phyloP scores from a whole-genome alignment of 1,140 invertebrate species.

The Ips nitidus region DNA sequence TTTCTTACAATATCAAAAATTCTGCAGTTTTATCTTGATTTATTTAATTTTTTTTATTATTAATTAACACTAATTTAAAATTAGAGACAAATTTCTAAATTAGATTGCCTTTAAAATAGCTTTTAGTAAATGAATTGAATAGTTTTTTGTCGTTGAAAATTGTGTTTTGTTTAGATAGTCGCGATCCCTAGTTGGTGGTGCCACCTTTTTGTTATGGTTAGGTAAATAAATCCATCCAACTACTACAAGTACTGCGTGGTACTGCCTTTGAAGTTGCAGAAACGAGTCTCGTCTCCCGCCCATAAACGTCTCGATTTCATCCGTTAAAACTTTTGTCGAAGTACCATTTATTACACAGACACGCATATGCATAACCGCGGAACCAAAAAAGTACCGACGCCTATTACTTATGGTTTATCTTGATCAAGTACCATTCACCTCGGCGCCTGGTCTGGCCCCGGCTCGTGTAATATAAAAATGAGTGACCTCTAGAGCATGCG shows the following conservation, averaged over 20 bases:
- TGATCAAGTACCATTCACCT: conserved; percentile 36
- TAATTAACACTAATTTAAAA: too few relatives aligned
- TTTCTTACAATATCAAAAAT: too few relatives aligned
- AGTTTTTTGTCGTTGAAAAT: too few relatives aligned
- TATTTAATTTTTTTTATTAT: too few relatives aligned
- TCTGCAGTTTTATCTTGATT: too few relatives aligned
- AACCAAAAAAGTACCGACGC: conserved; percentile 30
- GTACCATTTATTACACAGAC: conserved; percentile 31
- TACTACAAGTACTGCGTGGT: background rate
- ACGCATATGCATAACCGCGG: conserved; percentile 32
- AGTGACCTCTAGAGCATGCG: conserved; percentile 22
- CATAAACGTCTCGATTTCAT: conserved; percentile 24
- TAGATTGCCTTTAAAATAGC: too few relatives aligned
- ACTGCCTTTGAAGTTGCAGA: background rate
- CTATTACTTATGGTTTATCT: conserved; percentile 36
- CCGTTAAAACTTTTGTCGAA: conserved; percentile 20
- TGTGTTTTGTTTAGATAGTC: too few relatives aligned
- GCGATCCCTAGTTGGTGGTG: too few relatives aligned
- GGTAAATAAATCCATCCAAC: too few relatives aligned
- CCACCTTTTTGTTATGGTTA: too few relatives aligned
- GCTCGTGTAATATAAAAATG: conserved; percentile 29
- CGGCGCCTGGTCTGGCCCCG: conserved; percentile 28
- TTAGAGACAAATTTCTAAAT: too few relatives aligned
- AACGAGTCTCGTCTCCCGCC: conserved; percentile 15
- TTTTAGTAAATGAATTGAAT: too few relatives aligned